phyloP scores from a whole-genome alignment of 2,888 invertebrate genomes.

The Eupithecia centaureata region DNA sequence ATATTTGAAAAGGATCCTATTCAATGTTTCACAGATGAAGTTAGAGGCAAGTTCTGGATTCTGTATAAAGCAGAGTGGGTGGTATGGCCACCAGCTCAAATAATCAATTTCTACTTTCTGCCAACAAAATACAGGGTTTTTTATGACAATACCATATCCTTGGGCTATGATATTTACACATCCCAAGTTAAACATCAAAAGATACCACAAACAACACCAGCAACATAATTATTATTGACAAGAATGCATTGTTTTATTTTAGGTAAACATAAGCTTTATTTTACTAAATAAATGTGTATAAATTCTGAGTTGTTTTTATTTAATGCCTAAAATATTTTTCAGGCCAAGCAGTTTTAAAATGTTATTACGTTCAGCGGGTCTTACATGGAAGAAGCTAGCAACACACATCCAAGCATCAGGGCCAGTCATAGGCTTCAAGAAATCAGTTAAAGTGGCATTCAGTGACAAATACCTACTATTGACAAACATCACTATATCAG shows the following conservation, averaged over 20 bases:
- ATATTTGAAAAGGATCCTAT: conserved; percentile 86
- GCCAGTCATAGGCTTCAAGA: conserved; percentile 53
- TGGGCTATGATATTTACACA: conserved; percentile 93
- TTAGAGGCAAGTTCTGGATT: conserved; percentile 88
- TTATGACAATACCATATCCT: conserved; percentile 93
- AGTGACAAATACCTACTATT: conserved; percentile 88
- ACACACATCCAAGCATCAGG: conserved; percentile 54
- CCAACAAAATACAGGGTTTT: conserved; percentile 92
- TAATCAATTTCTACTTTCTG: conserved; percentile 95
- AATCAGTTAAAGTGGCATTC: conserved; percentile 78
- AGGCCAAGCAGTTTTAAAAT: neutral
- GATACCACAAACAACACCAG: neutral
- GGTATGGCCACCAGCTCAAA: conserved; percentile 96
- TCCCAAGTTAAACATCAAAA: conserved; percentile 88
- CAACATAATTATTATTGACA: no score
- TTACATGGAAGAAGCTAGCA: conserved; percentile 67
- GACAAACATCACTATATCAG: conserved; percentile 93
- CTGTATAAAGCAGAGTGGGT: conserved; percentile 95
- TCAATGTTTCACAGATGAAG: conserved; percentile 86
- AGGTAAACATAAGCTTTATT: no score
- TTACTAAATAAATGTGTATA: conserved; percentile 25
- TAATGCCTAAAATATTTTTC: neutral
- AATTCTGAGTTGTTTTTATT: conserved; percentile 17
- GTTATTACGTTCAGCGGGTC: conserved; percentile 43
- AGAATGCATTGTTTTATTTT: no score